A percentile compares a stretch with the other conserved stretches of the same genome.
Conservation (phyloP, 2,797 vertebrate genomes). For the Rousettus madagascariensis region DNA sequence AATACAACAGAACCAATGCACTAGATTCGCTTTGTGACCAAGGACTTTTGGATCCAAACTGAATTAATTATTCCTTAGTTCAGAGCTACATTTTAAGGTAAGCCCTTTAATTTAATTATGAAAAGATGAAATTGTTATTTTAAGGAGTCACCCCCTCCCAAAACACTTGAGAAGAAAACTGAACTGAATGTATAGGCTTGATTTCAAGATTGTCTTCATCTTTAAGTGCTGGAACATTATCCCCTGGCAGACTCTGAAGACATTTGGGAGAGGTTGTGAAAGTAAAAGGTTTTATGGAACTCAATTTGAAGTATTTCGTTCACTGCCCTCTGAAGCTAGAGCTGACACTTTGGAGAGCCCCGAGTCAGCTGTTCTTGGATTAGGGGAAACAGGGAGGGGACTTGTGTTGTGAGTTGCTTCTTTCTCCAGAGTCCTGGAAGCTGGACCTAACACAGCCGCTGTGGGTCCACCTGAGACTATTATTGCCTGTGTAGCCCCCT, state of each 20-base stretch:
- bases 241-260: not conserved
- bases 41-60: not conserved
- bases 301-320: not conserved
- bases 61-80: not conserved
- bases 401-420: not conserved
- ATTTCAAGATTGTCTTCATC: constrained; percentile 3
- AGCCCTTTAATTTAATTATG: not conserved
- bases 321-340: not conserved
- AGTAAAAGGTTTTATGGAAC: not conserved
- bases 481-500: not conserved
- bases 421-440: not conserved
- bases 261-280: not conserved
- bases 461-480: not conserved
- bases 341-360: not conserved
- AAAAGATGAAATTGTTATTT: not conserved
- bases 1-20: not conserved
- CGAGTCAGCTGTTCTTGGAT: not conserved
- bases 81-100: constrained; percentile 4
- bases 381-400: not conserved
- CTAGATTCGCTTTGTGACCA: constrained; percentile 6
- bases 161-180: not conserved
- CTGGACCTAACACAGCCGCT: not conserved
- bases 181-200: not conserved
- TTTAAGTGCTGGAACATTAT: not conserved
- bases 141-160: not conserved